Evolutionary conservation across 2,113 vertebrate species (phyloP).

Genomic region (Pygoscelis adeliae): DNA sequence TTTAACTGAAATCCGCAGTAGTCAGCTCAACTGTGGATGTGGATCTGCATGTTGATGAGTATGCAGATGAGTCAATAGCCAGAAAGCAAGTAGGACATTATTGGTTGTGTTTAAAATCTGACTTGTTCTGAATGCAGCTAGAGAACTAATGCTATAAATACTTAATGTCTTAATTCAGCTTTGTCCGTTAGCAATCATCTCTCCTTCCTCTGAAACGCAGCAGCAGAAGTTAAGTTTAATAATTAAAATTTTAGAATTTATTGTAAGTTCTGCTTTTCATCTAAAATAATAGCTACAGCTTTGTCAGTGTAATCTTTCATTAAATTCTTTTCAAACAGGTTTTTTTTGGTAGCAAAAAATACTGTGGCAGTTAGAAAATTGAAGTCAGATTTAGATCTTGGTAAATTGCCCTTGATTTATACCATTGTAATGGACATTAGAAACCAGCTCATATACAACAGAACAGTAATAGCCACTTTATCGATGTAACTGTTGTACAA

Average conservation of each 20-base stretch:
- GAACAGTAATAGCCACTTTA: background rate
- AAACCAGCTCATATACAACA: background rate
- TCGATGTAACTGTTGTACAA: background rate
- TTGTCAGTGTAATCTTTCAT: background rate
- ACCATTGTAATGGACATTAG: background rate
- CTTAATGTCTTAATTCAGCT: constrained; percentile 26
- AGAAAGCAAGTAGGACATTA: background rate
- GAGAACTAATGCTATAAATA: constrained; percentile 11
- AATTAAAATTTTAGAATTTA: constrained; percentile 28
- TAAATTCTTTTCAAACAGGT: background rate
- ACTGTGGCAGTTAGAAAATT: background rate
- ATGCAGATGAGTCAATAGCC: background rate
- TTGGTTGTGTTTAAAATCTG: background rate
- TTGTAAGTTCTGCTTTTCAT: background rate
- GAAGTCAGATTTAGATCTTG: background rate
- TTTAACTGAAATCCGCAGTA: background rate
- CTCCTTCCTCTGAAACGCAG: background rate
- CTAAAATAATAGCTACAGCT: background rate
- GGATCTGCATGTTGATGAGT: background rate
- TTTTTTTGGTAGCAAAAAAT: background rate
- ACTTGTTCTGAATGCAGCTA: background rate
- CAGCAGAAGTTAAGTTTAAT: constrained; percentile 11
- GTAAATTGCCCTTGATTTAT: background rate
- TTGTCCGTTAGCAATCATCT: background rate
- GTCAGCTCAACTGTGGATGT: background rate